Evolutionary conservation across 2,888 invertebrate genomes (phyloP), one percentile per base, ranked within the genome.

Genomic region (Rugalucina vietnamica): DNA sequence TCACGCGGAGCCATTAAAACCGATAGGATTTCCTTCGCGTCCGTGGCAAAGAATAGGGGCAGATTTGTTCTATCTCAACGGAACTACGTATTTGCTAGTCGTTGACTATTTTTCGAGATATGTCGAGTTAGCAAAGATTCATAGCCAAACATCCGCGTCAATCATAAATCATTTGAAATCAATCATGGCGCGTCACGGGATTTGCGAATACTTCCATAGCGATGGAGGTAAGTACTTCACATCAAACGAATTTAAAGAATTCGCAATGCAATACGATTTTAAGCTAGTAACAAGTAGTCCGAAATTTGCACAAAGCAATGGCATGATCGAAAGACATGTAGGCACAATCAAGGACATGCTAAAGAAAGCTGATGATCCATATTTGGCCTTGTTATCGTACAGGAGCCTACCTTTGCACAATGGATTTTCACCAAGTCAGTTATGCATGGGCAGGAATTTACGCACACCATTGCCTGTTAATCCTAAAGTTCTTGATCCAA

Each of bases 391-490:
- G 34, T 79, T 92, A 70, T 89, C 88, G 24, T 90, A 90, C 69
- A 77, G 91, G 1, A 76, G 89, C 5, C 87, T 90, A 24, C 90
- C 91, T 27, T 76, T 91, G 37, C 79, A 85, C 24, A 88, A 87
- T 70, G 91, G 91, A 18, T 90, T 85, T 73, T 90, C 88, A 34
- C 91, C 93, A 27, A 89, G 91, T 3, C 91, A 92, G 82, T 81
- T 93, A 14, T 87, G 91, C 12, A 88, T 92, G 86, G 91, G 91
- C 24, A 39, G 91, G 32, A 88, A 87, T 54, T 80, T 92, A 39
- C 76, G 90, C 60, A 87, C 90, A 76, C 74, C 84, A 10, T 69
- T 92, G 0, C 90, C 90, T 4, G 65, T 72, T 34, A 71, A 73
- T n/a, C 85, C 81, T 18, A 32, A 76, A 32, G 24, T 36, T 4